These are phyloP conservation scores for Egretta garzetta DNA, from an alignment of 2,113 vertebrate genomes.

Conservation along the genomic window DNA sequence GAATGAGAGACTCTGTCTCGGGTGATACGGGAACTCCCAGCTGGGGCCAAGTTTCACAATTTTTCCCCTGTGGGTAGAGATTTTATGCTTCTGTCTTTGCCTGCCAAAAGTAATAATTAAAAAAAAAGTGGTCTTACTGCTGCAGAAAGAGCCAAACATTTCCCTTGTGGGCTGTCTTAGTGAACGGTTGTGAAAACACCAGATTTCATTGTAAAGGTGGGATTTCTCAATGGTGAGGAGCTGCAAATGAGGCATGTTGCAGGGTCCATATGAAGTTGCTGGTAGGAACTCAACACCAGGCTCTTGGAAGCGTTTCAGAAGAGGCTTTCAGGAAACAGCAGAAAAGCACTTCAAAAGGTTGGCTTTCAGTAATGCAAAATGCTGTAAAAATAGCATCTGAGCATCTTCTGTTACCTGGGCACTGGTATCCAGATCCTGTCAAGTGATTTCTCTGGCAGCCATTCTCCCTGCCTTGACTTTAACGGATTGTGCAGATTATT, in stretches of 20 bases:
- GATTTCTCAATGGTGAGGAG: conserved; percentile 32
- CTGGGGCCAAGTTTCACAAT: background rate
- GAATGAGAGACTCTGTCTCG: background rate
- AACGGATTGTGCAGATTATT: conserved; percentile 14
- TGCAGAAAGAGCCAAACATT: conserved; percentile 37
- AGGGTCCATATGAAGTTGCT: conserved; percentile 43
- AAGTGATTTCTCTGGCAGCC: background rate
- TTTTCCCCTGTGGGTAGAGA: conserved; percentile 7
- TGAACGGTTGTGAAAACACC: conserved; percentile 59
- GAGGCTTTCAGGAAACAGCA: background rate
- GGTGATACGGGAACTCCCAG: background rate
- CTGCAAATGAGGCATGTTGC: conserved; percentile 47
- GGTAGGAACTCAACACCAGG: conserved; percentile 36
- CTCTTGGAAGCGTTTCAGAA: conserved; percentile 26
- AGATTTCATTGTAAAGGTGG: conserved; percentile 53
- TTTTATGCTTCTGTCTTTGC: conserved; percentile 2
- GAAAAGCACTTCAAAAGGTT: conserved; percentile 16
- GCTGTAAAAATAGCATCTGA: conserved; percentile 29
- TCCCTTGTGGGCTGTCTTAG: background rate
- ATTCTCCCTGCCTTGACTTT: conserved; percentile 3
- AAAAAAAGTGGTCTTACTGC: background rate
- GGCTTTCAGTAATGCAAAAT: background rate
- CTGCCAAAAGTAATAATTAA: conserved; percentile 30
- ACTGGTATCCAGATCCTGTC: background rate
- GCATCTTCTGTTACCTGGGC: conserved; percentile 6